These are phyloP conservation scores for Siniperca undulata DNA, from an alignment of 2,797 vertebrate genomes.

Conservation along the genomic window DNA sequence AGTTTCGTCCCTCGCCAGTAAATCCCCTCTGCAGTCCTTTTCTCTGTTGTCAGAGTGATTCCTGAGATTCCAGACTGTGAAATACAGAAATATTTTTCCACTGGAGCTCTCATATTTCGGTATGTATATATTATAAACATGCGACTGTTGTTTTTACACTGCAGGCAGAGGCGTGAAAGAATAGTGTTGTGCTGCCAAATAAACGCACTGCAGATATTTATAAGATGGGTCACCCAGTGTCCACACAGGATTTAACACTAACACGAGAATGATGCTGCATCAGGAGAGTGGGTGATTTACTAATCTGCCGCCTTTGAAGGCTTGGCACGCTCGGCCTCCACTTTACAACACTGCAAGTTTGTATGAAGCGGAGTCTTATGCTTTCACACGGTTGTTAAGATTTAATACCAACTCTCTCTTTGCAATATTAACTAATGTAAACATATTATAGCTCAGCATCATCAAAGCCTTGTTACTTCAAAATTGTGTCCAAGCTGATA, in stretches of 20 bases:
- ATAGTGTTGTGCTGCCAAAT: constrained; percentile 59
- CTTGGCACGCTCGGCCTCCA: constrained; percentile 29
- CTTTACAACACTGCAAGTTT: constrained; percentile 31
- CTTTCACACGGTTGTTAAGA: constrained; percentile 41
- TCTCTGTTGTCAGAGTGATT: constrained; percentile 67
- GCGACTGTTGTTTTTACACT: constrained; percentile 64
- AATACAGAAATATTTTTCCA: constrained; percentile 71
- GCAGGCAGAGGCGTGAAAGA: constrained; percentile 34
- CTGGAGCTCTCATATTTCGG: constrained; percentile 48
- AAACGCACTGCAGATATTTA: constrained; percentile 66
- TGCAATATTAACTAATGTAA: constrained; percentile 35
- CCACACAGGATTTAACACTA: constrained; percentile 54
- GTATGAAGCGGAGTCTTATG: constrained; percentile 25
- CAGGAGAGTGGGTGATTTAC: constrained; percentile 43
- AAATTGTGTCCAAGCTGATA: constrained; percentile 15
- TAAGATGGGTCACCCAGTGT: constrained; percentile 45
- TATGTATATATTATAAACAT: constrained; percentile 67
- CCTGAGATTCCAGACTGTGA: constrained; percentile 68
- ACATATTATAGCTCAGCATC: constrained; percentile 26
- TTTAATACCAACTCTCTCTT: constrained; percentile 35
- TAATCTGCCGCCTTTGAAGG: constrained; percentile 57
- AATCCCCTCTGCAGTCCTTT: constrained; percentile 51
- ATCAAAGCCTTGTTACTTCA: constrained; percentile 19
- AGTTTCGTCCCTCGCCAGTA: background rate
- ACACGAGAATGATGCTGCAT: constrained; percentile 57